phyloP scores from a whole-genome alignment of 1,140 invertebrate species.

The Tribolium castaneum region DNA sequence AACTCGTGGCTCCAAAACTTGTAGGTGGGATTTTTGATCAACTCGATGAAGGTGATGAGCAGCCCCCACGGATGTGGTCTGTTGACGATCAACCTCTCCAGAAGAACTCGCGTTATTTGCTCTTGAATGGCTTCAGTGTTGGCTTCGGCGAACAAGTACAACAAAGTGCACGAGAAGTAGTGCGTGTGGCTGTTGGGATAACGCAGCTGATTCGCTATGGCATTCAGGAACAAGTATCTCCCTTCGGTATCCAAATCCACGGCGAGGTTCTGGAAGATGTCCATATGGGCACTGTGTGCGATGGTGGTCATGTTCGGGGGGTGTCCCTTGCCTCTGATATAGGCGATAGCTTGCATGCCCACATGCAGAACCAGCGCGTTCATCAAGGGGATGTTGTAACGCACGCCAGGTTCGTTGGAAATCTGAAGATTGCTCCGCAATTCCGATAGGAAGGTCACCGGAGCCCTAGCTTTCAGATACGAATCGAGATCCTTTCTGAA shows the following conservation, averaged over 20 bases:
- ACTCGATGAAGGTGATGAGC: slow-evolving; percentile 98
- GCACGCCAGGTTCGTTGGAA: slow-evolving; percentile 85
- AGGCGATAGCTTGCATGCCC: slow-evolving; percentile 93
- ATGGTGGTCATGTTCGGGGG: slow-evolving; percentile 96
- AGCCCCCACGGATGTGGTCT: slow-evolving; percentile 99
- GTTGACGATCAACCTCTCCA: slow-evolving; percentile 97
- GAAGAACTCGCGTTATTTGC: slow-evolving; percentile 90
- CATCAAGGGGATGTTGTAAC: slow-evolving; percentile 96
- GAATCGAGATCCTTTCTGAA: slow-evolving; percentile 97
- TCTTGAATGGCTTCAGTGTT: slow-evolving; percentile 95
- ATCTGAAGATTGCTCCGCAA: slow-evolving; percentile 90
- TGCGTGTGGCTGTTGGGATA: slow-evolving; percentile 99
- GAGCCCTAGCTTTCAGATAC: slow-evolving; percentile 93
- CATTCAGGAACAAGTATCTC: slow-evolving; percentile 90
- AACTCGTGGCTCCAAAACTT: slow-evolving; percentile 99
- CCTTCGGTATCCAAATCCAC: slow-evolving; percentile 98
- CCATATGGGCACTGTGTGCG: slow-evolving; percentile 97
- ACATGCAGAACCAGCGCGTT: slow-evolving; percentile 98
- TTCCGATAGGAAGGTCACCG: slow-evolving; percentile 95
- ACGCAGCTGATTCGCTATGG: slow-evolving; percentile 97
- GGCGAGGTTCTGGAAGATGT: slow-evolving; percentile 99
- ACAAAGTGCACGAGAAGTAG: slow-evolving; percentile 97
- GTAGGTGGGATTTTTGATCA: slow-evolving; percentile 99
- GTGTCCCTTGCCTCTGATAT: slow-evolving; percentile 87
- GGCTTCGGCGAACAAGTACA: slow-evolving; percentile 98